Evolutionary conservation across 2,113 vertebrate species (phyloP).

Genomic region (Lagopus leucura): DNA sequence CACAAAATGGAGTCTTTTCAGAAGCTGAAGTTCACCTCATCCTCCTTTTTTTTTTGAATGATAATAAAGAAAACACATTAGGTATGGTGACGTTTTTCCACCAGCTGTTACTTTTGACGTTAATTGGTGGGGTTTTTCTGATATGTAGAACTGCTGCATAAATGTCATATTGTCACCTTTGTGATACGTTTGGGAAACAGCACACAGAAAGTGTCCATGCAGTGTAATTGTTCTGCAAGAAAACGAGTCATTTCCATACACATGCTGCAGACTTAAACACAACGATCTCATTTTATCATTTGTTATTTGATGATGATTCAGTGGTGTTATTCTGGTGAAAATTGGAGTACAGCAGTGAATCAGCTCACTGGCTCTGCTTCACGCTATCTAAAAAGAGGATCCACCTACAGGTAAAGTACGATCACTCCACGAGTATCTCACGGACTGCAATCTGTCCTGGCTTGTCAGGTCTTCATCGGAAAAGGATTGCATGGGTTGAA

Average conservation of each 20-base stretch:
- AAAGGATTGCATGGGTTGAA: conserved; percentile 5
- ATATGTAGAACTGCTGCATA: not conserved
- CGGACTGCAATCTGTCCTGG: conserved; percentile 19
- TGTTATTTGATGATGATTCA: conserved; percentile 58
- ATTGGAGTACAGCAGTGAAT: conserved; percentile 17
- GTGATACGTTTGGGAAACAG: not conserved
- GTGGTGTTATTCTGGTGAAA: not conserved
- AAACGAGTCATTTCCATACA: not conserved
- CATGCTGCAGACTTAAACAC: not conserved
- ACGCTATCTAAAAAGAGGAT: conserved; percentile 16
- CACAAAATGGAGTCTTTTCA: not conserved
- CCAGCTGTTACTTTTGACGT: not conserved
- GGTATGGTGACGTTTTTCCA: fast-evolving
- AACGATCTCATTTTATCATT: conserved; percentile 2
- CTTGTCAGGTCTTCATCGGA: conserved; percentile 45
- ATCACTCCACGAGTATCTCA: conserved; percentile 1
- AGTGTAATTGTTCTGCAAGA: not conserved
- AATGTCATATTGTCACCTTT: not conserved
- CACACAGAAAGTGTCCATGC: not conserved
- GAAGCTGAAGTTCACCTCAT: not conserved
- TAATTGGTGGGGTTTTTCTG: not conserved
- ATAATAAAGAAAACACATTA: not conserved
- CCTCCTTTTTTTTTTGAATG: not conserved
- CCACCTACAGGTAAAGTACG: conserved; percentile 28
- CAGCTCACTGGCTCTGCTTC: conserved; percentile 9